phyloP scores from a whole-genome alignment of 1,140 invertebrate species.

The Cepaea nemoralis region DNA sequence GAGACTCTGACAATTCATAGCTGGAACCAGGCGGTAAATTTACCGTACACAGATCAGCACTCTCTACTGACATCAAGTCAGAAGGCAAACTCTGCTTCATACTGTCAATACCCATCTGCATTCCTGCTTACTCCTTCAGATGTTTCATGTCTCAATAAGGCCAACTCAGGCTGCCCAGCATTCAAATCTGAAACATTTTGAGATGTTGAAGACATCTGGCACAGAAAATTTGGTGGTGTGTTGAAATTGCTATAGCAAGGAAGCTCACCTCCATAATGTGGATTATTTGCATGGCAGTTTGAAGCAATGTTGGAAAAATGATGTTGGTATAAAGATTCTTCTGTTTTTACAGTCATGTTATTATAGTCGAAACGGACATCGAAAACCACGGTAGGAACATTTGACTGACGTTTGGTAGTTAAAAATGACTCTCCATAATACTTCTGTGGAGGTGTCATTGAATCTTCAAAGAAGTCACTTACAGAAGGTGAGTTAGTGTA shows the following conservation, averaged over 20 bases:
- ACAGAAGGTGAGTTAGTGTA: not conserved
- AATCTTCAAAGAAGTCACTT: not conserved
- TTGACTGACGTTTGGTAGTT: not conserved
- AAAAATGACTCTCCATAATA: not conserved
- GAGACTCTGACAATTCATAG: not conserved
- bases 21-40: not conserved
- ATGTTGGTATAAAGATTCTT: not conserved
- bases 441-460: not conserved
- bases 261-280: not conserved
- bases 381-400: slow-evolving; percentile 26
- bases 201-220: not conserved
- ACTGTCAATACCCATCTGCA: not conserved
- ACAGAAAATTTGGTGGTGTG: not conserved
- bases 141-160: not conserved
- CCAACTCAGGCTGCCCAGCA: not conserved
- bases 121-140: not conserved
- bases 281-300: not conserved
- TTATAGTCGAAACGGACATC: not conserved
- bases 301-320: not conserved
- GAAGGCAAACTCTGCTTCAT: slow-evolving; percentile 16
- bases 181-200: not conserved
- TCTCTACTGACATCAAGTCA: slow-evolving; percentile 27
- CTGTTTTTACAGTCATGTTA: not conserved
- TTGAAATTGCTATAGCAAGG: not conserved
- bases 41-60: not conserved